Evolutionary conservation across 2,797 vertebrate species (phyloP), one percentile per base, ranked within the genome.

Genomic region (Oryzias sinensis): DNA sequence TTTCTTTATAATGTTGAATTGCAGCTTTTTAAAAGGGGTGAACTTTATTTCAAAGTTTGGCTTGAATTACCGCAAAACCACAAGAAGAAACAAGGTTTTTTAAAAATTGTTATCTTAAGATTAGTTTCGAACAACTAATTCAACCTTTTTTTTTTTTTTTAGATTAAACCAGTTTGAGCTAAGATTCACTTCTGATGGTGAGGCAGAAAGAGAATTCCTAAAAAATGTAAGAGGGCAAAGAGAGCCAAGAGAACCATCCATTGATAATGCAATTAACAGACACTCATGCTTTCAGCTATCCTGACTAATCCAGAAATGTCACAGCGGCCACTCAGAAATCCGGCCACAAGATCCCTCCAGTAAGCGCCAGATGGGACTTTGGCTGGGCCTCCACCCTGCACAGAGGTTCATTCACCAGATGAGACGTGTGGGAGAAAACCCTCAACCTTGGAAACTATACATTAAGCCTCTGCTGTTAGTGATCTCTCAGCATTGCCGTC

Each of bases 261-360:
- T 76, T 74, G 64, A 82, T 81, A 82, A 87, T 84, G 68, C 56
- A 77, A 72, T 82, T 77, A 82, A 58, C 75, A 74, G 75, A 53
- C 53, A 18, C 62, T 78, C 70, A 74, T 43, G 62, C 74, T 66
- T 51, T 69, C 53, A 68, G 74, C 57, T 74, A 62, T 88, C 66
- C 72, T 79, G 68, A 80, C 70, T 86, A 81, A 88, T 83, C 72
- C 61, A 47, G 57, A 81, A 77, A 86, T 83, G 81, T 80, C 82
- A 84, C 73, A 76, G 77, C 41, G 59, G 78, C 64, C 73, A 68
- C 72, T 68, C 49, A 43, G 61, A 71, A 87, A 82, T 80, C 72
- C 49, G 25, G 25, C 67, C 55, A 25, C 72, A 80, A 59, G 60
- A 82, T 82, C 82, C 76, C 80, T 67, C 37, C 71, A 61, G 51